Evolutionary conservation across 2,888 invertebrate species (phyloP), one percentile per base, ranked within the genome.

Genomic region (Petrophora chlorosata): DNA sequence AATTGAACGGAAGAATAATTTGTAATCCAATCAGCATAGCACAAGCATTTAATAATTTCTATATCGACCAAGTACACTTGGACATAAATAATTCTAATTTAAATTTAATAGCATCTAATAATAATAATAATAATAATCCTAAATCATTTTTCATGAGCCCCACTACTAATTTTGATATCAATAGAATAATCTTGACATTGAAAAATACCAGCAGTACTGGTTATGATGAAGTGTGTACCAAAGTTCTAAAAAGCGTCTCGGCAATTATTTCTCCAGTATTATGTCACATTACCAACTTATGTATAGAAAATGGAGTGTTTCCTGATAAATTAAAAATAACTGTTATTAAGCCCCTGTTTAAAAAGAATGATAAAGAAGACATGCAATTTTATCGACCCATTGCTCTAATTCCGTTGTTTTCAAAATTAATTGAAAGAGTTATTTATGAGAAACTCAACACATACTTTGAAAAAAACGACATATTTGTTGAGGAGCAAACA

Each of bases 381-480:
- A 25, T 25, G 2, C 2, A 25, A 2, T 9, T 9, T 10, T 25
- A 25, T 10, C n/a, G 25, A 5, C 25, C 25, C 3, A 9, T 28
- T 14, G 13, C 5, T 1, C 7, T 28, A 8, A 8, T 13, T 0
- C 13, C 13, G 1, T 13, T 28, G 3, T 13, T 13, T 3, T 28
- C 13, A 1, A 28, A 13, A 28, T 7, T 28, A 14, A 13, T 28
- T 28, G 28, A 13, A 28, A 28, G 7, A 28, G 4, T 7, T 28
- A 28, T 28, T 7, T 7, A 52, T 32, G n/a, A 5, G 22, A 22
- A 35, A 19, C 10, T 16, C 5, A 7, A 42, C 26, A 14, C 26
- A 7, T 30, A 28, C 7, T 28, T 28, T 2, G 28, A 28, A 5
- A 12, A 13, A 7, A 12, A 13, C 3, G 7, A 14, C 8, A 14